Evolutionary conservation across 2,797 vertebrate genomes (phyloP).

Genomic region (Rhynchotus rufescens): DNA sequence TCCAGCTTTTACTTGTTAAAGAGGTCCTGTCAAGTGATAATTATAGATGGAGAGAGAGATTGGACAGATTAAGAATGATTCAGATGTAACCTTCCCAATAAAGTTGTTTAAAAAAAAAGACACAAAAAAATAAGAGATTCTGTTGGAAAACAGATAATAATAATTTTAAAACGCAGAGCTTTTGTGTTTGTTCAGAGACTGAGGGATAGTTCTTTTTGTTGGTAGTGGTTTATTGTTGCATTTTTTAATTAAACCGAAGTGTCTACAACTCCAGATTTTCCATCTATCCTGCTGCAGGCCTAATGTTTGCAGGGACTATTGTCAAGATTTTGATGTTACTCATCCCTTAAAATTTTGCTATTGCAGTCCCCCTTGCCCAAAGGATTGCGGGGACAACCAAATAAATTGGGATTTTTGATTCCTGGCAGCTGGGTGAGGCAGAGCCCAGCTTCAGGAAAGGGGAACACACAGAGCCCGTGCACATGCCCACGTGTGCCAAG

Average conservation of each 20-base stretch:
- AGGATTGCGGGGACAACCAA: not conserved
- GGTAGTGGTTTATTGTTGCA: fast-evolving
- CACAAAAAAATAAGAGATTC: not conserved
- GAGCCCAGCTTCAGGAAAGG: not conserved
- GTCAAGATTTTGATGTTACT: not conserved
- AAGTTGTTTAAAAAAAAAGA: not conserved
- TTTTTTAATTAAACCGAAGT: not conserved
- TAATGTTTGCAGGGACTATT: not conserved
- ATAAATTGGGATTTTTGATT: not conserved
- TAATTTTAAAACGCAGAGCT: too few relatives aligned
- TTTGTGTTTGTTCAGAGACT: not conserved
- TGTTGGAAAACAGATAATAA: not conserved
- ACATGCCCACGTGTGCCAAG: not conserved
- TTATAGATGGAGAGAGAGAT: not conserved
- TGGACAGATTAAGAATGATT: not conserved
- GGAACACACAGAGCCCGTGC: fast-evolving
- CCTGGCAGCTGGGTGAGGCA: not conserved
- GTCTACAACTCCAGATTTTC: not conserved
- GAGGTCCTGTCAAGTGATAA: not conserved
- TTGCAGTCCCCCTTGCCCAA: not conserved
- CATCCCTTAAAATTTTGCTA: not conserved
- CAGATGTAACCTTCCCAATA: not conserved
- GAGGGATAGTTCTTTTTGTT: not conserved
- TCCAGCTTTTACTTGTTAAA: not conserved
- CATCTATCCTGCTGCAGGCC: not conserved